A percentile compares a stretch with the other conserved stretches of the same genome.
Evolutionary conservation across 2,888 invertebrate genomes (phyloP).

Genomic region (Melikaiella ostensackeni): DNA sequence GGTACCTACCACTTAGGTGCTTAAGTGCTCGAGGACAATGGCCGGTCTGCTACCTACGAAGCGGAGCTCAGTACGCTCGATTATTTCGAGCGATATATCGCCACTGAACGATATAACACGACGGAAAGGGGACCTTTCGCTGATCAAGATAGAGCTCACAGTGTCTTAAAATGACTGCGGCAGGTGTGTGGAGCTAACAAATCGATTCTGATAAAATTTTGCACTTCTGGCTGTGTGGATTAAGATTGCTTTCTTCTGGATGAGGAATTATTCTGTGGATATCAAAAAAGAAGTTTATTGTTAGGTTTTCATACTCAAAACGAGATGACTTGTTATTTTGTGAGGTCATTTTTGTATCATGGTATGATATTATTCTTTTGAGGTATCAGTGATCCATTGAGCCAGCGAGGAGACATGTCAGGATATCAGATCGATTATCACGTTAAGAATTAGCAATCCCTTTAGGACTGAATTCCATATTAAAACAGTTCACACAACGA

Average conservation of each 20-base stretch:
- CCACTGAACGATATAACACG: constrained; percentile 42
- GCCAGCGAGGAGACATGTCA: too few relatives aligned
- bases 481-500: too few relatives aligned
- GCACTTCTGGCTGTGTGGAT: not conserved
- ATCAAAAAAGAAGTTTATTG: too few relatives aligned
- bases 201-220: not conserved
- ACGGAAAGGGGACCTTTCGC: constrained; percentile 49
- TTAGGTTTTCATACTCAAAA: too few relatives aligned
- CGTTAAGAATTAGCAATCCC: too few relatives aligned
- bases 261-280: not conserved
- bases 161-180: constrained; percentile 7
- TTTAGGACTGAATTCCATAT: too few relatives aligned
- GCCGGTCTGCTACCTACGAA: constrained; percentile 50
- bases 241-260: not conserved
- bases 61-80: constrained; percentile 46
- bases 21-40: constrained; percentile 51
- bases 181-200: constrained; percentile 17
- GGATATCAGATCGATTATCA: too few relatives aligned
- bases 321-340: too few relatives aligned
- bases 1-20: constrained; percentile 47
- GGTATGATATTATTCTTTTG: too few relatives aligned
- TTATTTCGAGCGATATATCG: constrained; percentile 55
- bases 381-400: too few relatives aligned
- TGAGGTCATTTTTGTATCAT: too few relatives aligned
- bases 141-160: constrained; percentile 48